Base-by-base conservation (phyloP, 1,140 invertebrate species). In the Parapsyche elsis region DNA sequence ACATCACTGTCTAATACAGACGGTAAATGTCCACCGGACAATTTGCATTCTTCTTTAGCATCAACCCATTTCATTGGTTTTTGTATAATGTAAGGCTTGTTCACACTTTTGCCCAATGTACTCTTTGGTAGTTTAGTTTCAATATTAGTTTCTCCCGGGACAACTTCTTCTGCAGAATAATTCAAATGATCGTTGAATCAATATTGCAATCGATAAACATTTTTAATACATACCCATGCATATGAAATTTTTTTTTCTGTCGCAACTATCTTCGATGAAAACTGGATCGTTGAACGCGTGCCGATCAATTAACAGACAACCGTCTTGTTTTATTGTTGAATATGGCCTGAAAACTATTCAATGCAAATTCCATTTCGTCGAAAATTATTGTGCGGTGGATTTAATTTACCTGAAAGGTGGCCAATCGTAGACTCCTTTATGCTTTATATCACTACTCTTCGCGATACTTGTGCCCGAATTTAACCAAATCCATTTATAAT, bases 401-500 rank as follows among this genome's bases (percentile, higher is more conserved):
- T 38, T 73, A 0, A 75, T 9, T 61, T 61, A 75, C 73, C 21
- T 24, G 19, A 26, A 77, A 10, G 57, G 75, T 30, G 57, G 75
- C 53, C 75, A 77, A 44, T 9, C 19, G 4, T 12, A 9, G 9
- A 71, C 71, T 70, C 16, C 64, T 53, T 9, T 84, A 74, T 38
- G 81, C 24, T 78, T 79, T 84, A 71, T 44, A 23, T 10, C 30
- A 57, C 30, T n/a, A 2, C 70, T 26, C 9, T 71, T n/a, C 12
- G 7, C 16, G 30, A 84, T 85, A 53, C 80, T 67, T 23, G 76
- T 76, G 19, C 83, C 83, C 10, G 84, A 82, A 0, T 76, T 49
- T 9, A 84, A 61, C 84, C 84, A 86, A n/a, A 75, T 82, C 84
- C 84, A 85, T 53, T 44, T 79, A 19, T 76, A 67, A 0, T 79